A percentile compares a stretch with the other conserved stretches of the same genome.
These are phyloP conservation scores for Embidobia sp. DNA, from an alignment of 2,888 invertebrate genomes.

Conservation along the genomic window DNA sequence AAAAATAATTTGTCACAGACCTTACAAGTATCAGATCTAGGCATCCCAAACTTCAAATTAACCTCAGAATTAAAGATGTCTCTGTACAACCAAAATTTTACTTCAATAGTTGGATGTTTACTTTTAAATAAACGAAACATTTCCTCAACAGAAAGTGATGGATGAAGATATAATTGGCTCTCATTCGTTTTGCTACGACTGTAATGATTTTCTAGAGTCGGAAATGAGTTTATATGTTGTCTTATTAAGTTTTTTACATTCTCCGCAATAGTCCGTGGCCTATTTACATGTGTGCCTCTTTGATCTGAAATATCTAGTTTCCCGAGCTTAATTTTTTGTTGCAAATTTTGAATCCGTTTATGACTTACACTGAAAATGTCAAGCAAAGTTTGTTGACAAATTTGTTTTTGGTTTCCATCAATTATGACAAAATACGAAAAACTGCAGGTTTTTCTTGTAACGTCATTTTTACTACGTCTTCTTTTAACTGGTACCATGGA, in stretches of 20 bases:
- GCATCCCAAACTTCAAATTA: conserved; percentile 19
- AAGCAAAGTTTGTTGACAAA: no score
- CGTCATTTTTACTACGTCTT: no score
- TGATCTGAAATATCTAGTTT: no score
- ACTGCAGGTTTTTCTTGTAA: no score
- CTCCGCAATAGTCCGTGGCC: neutral
- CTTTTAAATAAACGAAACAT: conserved; percentile 8
- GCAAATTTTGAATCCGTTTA: no score
- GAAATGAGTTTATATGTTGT: neutral
- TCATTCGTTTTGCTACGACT: neutral
- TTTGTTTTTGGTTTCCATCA: no score
- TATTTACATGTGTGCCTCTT: neutral
- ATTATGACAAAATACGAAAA: no score
- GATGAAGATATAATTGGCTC: neutral
- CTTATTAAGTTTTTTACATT: neutral
- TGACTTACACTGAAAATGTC: no score
- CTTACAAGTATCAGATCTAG: conserved; percentile 6
- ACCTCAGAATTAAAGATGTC: conserved; percentile 7
- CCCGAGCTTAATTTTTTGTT: no score
- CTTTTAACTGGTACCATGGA: no score
- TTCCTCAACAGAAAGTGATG: neutral
- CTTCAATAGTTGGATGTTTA: neutral
- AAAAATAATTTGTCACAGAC: neutral
- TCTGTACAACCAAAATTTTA: neutral
- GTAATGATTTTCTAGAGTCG: neutral